A percentile compares a stretch with the other conserved stretches of the same genome.
Evolutionary conservation across 2,113 vertebrate species (phyloP).

Genomic region (Nibea albiflora): DNA sequence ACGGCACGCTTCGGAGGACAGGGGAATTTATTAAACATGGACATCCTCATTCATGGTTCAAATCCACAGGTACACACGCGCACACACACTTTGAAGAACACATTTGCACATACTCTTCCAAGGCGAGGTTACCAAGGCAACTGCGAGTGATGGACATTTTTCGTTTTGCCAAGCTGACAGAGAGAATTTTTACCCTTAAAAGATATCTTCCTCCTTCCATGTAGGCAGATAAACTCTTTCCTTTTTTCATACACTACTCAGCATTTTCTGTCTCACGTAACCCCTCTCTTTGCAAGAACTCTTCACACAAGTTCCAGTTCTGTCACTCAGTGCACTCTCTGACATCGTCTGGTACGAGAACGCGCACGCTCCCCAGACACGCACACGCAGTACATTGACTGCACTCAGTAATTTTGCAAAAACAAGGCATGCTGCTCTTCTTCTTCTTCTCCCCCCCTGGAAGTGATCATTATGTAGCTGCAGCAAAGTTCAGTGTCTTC

Average conservation of each 20-base stretch:
- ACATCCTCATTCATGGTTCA: conserved; percentile 46
- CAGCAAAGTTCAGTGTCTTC: conserved; percentile 21
- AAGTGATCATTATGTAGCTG: conserved; percentile 17
- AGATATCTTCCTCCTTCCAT: conserved; percentile 38
- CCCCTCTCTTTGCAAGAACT: conserved; percentile 30
- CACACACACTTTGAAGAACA: conserved; percentile 11
- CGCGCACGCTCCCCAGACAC: background rate
- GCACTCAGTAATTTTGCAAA: conserved; percentile 32
- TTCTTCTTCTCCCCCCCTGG: conserved; percentile 5
- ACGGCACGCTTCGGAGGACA: conserved; percentile 44
- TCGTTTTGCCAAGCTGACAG: conserved; percentile 47
- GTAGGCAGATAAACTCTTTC: conserved; percentile 49
- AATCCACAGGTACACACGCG: conserved; percentile 27
- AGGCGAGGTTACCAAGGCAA: conserved; percentile 60
- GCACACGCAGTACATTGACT: background rate
- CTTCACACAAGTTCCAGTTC: conserved; percentile 54
- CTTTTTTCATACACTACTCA: conserved; percentile 45
- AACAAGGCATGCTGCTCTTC: conserved; percentile 31
- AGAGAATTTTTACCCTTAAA: conserved; percentile 37
- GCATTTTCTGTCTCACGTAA: conserved; percentile 45
- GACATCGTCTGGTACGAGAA: conserved; percentile 1
- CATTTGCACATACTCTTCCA: conserved; percentile 30
- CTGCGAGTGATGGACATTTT: conserved; percentile 65
- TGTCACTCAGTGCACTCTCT: conserved; percentile 49
- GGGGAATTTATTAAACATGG: conserved; percentile 55